Conservation (phyloP, 1,140 invertebrate species). For the Formica exsecta region DNA sequence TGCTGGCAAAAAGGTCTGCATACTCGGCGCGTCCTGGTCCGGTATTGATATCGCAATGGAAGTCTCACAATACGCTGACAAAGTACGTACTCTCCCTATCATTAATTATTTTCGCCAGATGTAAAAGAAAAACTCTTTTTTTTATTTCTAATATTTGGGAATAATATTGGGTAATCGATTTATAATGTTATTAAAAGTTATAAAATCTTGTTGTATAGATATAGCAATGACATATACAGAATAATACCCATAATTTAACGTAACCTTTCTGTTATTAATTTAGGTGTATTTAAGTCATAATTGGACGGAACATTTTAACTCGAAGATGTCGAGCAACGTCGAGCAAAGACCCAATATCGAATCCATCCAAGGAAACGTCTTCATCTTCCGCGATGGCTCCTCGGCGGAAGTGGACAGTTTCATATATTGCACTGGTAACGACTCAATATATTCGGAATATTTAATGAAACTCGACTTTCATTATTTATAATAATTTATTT, state of each 20-base stretch:
- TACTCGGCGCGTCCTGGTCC: constrained; percentile 95
- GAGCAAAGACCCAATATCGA: constrained; percentile 84
- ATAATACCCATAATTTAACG: not conserved
- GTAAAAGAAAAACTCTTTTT: too few relatives aligned
- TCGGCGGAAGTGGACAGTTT: constrained; percentile 87
- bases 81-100: constrained; percentile 80
- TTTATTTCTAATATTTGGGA: too few relatives aligned
- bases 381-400: constrained; percentile 83
- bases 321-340: constrained; percentile 84
- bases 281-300: constrained; percentile 88
- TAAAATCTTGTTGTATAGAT: not conserved
- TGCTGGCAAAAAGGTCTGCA: constrained; percentile 90
- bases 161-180: too few relatives aligned
- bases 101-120: not conserved
- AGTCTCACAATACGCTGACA: constrained; percentile 86
- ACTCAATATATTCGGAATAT: not conserved
- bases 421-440: constrained; percentile 88
- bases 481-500: not conserved
- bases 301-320: constrained; percentile 82
- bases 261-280: constrained; percentile 8
- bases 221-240: not conserved
- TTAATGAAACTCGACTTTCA: not conserved
- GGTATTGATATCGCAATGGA: constrained; percentile 91
- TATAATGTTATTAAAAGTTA: not conserved
- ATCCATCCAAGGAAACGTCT: constrained; percentile 83